phyloP scores from a whole-genome alignment of 2,797 vertebrate genomes.

The Myotis vivesi region DNA sequence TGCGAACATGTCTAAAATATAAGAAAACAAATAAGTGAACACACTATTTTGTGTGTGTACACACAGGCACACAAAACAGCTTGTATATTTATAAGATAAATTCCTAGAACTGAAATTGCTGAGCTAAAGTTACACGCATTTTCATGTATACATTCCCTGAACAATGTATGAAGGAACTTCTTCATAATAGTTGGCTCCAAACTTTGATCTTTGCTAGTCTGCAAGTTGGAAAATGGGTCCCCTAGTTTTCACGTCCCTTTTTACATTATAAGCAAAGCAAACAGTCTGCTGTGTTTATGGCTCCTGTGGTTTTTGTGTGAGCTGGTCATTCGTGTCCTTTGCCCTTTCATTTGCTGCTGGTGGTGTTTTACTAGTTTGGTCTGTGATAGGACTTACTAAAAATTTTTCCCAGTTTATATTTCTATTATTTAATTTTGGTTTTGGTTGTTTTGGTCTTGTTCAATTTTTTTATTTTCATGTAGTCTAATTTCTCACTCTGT shows the following conservation, averaged over 20 bases:
- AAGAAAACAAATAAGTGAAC: not conserved
- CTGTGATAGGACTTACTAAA: not conserved
- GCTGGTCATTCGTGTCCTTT: not conserved
- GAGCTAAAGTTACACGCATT: not conserved
- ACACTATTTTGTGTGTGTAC: not conserved
- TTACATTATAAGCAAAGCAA: not conserved
- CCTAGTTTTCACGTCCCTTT: slow-evolving; percentile 1
- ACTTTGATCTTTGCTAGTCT: slow-evolving; percentile 4
- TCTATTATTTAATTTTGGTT: not conserved
- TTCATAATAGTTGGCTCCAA: not conserved
- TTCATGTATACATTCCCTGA: not conserved
- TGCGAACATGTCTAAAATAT: not conserved
- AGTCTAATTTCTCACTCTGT: not conserved
- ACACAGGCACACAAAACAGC: not conserved
- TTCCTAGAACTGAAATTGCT: not conserved
- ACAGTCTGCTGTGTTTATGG: not conserved
- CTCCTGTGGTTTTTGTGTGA: not conserved
- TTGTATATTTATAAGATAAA: not conserved
- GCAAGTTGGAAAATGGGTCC: not conserved
- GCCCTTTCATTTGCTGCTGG: not conserved
- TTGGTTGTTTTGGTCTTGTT: not conserved
- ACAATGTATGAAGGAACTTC: not conserved
- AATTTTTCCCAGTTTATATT: not conserved
- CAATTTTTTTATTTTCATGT: slow-evolving; percentile 24
- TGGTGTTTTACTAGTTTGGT: not conserved